Evolutionary conservation across 1,140 invertebrate species (phyloP), one percentile per base, ranked within the genome.

Genomic region (Cherax quadricarinatus): DNA sequence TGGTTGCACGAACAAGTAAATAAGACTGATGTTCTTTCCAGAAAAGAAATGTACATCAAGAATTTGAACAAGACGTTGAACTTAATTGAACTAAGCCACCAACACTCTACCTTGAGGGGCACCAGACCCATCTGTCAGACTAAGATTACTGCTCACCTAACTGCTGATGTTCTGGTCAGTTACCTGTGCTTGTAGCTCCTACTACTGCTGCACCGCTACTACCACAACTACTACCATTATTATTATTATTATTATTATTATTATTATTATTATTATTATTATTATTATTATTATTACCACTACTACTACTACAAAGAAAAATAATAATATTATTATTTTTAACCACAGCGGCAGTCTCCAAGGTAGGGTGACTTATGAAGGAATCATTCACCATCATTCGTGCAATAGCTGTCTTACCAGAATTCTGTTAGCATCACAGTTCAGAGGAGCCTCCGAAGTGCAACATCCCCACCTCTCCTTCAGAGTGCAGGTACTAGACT

Each of bases 101-200:
- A 88, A 0, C 86, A 94, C 57, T 94, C 94, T 14, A 93, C 93
- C 70, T 86, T 82, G 1, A 90, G 92, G 0, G 94, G 57, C 30
- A 12, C 94, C 4, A 93, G 94, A 18, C 92, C 92, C 70, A 82
- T 89, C 49, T 90, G 88, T 4, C 95, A 95, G 92, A 93, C 94
- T 0, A 95, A 95, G 92, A 88, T 94, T 5, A 95, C 95, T 16
- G 94, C 94, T 12, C 84, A 95, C 48, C 94, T 95, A 48, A 94
- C 95, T 6, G 93, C 94, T 48, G 91, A 94, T 53, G 88, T 94
- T n/a, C 86, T 95, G 93, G 95, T 95, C 94, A 49, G 87, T 57
- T 12, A 84, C 49, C n/a, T 62, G 30, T 12, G 9, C 12, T 57
- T 41, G 12, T 21, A 12, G 30, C 30, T 41, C 30, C 30, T 41